phyloP scores from a whole-genome alignment of 1,140 invertebrate genomes.

The Drosophila equinoxialis region DNA sequence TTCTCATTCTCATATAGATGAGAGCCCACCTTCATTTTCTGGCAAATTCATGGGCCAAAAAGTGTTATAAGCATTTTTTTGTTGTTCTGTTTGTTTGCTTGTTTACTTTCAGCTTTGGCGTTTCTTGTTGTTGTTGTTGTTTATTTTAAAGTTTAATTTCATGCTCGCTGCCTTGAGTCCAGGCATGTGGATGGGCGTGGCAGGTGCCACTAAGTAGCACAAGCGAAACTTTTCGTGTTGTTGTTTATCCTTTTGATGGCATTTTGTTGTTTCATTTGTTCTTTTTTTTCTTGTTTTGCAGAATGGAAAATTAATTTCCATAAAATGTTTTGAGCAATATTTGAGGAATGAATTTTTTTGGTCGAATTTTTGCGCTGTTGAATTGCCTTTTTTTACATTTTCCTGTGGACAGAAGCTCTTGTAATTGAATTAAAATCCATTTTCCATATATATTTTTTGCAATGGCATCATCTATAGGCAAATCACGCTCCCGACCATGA shows the following conservation, averaged over 20 bases:
- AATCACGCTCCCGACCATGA: slow-evolving; percentile 59
- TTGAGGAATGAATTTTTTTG: background rate
- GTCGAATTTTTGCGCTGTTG: slow-evolving; percentile 10
- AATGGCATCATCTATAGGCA: slow-evolving; percentile 50
- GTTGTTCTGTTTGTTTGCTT: slow-evolving; percentile 41
- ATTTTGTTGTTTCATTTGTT: slow-evolving; percentile 27
- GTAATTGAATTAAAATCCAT: slow-evolving; percentile 68
- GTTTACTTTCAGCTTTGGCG: slow-evolving; percentile 36
- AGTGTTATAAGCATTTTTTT: slow-evolving; percentile 34
- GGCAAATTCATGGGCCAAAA: slow-evolving; percentile 30
- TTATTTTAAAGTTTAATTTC: slow-evolving; percentile 65
- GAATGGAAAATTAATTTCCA: slow-evolving; percentile 56
- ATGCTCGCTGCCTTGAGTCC: slow-evolving; percentile 36
- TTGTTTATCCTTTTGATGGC: slow-evolving; percentile 42
- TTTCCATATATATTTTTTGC: slow-evolving; percentile 35
- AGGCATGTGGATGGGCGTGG: background rate
- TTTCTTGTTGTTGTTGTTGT: slow-evolving; percentile 27
- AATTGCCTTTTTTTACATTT: background rate
- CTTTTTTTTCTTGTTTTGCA: slow-evolving; percentile 4
- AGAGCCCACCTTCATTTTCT: slow-evolving; percentile 5
- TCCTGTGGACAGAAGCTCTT: slow-evolving; percentile 7
- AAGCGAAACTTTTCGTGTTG: slow-evolving; percentile 37
- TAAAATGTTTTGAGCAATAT: slow-evolving; percentile 33
- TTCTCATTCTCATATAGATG: background rate
- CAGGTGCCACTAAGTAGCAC: slow-evolving; percentile 24